Conservation (phyloP, 92 coral and sea anemone genomes). For the Phymanthus crucifer region DNA sequence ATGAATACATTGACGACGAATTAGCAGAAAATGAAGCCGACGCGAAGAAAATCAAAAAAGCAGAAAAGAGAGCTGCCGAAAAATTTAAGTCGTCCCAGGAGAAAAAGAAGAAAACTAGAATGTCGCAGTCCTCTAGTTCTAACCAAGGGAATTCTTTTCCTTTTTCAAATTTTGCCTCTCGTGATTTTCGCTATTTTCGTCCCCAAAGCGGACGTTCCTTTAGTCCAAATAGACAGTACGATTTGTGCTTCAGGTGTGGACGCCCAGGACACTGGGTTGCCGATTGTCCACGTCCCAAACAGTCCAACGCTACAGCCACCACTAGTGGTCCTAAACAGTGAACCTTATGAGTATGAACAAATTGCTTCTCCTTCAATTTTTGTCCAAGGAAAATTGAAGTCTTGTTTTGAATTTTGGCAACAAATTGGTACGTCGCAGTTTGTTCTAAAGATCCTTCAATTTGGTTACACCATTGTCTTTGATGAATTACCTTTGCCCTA, state of each 20-base stretch:
- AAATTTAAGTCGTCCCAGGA: background rate
- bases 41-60: no score
- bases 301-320: background rate
- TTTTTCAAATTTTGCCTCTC: background rate
- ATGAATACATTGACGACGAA: conserved; percentile 36
- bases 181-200: background rate
- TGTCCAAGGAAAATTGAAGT: conserved; percentile 4
- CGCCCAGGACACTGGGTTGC: background rate
- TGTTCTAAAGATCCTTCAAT: conserved; percentile 12
- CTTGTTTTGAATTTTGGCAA: conserved; percentile 16
- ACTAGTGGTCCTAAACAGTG: conserved; percentile 10
- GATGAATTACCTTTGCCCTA: conserved; percentile 35
- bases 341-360: conserved; percentile 17
- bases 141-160: background rate
- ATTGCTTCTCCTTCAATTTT: conserved; percentile 1
- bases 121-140: background rate
- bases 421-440: conserved; percentile 21
- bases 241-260: background rate
- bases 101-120: conserved; percentile 18
- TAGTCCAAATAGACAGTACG: background rate
- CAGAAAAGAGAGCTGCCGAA: conserved; percentile 31
- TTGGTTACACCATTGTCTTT: conserved; percentile 50
- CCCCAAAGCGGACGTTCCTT: background rate
- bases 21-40: conserved; percentile 43
- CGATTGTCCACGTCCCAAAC: background rate